phyloP scores from a whole-genome alignment of 2,113 vertebrate genomes.

The Apodemus sylvaticus region DNA sequence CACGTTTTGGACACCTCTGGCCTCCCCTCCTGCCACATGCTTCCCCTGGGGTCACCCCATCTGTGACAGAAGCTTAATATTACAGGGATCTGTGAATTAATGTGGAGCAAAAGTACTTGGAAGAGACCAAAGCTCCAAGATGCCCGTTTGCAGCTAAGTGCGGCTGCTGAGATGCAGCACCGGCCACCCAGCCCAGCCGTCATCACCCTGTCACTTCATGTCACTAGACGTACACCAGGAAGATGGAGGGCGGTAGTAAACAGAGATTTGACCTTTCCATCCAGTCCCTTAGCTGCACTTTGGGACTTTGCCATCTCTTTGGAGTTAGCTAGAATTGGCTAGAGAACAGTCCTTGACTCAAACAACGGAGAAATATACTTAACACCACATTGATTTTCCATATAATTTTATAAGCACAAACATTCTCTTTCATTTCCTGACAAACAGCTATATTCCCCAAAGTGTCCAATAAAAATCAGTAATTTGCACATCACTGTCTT shows the following conservation, averaged over 20 bases:
- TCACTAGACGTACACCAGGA: neutral
- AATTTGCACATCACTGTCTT: constrained; percentile 69
- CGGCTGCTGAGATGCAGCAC: neutral
- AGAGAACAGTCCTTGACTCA: constrained; percentile 68
- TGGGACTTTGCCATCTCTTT: neutral
- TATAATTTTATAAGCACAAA: constrained; percentile 80
- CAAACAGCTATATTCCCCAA: constrained; percentile 77
- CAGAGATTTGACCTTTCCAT: constrained; percentile 45
- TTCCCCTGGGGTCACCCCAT: fast-evolving
- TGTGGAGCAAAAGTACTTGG: neutral
- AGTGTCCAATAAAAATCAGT: constrained; percentile 76
- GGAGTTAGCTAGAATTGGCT: constrained; percentile 62
- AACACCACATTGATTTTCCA: constrained; percentile 78
- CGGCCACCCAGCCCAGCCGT: neutral
- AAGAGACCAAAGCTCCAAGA: neutral
- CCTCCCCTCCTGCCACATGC: neutral
- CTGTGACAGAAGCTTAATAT: neutral
- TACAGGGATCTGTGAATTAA: neutral
- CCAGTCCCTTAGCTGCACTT: neutral
- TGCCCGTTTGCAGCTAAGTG: neutral
- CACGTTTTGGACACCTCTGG: neutral
- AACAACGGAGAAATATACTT: constrained; percentile 75
- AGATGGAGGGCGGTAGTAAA: neutral
- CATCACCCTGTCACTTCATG: neutral
- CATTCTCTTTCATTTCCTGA: constrained; percentile 83